These are phyloP conservation scores for Corydoras sp. DNA, from an alignment of 2,113 vertebrate species.

Conservation along the genomic window DNA sequence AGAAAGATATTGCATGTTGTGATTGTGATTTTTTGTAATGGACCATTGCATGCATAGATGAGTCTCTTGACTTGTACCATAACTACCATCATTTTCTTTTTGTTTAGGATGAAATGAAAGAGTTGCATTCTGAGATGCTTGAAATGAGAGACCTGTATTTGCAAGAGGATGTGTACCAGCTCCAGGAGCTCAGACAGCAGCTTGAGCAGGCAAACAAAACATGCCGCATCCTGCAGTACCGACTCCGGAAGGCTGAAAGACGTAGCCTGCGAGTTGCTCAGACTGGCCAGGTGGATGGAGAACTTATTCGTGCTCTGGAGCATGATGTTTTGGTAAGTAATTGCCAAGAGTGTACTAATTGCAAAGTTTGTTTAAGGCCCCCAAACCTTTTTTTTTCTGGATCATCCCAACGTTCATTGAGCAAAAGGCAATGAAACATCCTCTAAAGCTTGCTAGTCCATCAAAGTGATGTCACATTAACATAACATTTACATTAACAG, in stretches of 20 bases:
- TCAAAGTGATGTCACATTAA: not conserved
- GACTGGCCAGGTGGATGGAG: conserved; percentile 88
- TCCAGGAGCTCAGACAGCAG: conserved; percentile 89
- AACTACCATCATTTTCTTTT: not conserved
- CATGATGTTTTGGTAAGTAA: conserved; percentile 88
- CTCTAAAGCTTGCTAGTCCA: conserved; percentile 19
- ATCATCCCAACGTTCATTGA: too few species aligned
- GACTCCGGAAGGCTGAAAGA: conserved; percentile 90
- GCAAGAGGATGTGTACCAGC: conserved; percentile 90
- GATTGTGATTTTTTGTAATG: too few species aligned
- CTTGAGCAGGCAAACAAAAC: conserved; percentile 91
- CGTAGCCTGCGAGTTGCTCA: conserved; percentile 89
- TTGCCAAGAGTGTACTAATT: too few species aligned
- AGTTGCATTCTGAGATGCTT: conserved; percentile 93
- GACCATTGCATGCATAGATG: not conserved
- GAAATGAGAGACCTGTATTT: conserved; percentile 95
- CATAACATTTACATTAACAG: too few species aligned
- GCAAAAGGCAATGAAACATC: conserved; percentile 8
- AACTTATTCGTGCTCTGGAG: conserved; percentile 86
- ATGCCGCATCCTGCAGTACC: conserved; percentile 93
- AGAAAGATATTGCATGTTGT: too few species aligned
- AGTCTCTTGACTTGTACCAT: too few species aligned
- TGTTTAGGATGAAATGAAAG: conserved; percentile 89
- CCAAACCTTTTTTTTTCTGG: too few species aligned
- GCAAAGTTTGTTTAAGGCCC: too few species aligned